Conservation (phyloP, 2,797 vertebrate species). For the Mallotus villosus region DNA sequence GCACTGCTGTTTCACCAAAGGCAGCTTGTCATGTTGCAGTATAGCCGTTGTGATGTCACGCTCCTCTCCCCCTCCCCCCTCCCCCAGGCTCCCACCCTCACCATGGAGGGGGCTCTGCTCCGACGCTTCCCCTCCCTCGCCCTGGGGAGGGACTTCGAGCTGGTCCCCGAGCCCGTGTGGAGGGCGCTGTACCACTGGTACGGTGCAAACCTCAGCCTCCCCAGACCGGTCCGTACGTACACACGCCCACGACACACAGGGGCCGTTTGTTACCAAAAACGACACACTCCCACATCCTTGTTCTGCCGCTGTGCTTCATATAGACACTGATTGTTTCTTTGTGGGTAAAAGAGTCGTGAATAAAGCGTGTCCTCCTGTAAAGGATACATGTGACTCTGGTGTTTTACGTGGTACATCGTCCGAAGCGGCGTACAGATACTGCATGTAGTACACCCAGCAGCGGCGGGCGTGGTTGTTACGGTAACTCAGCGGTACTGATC, state of each 20-base stretch:
- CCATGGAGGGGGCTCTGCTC: constrained; percentile 84
- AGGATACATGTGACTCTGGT: no score
- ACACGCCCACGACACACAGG: background rate
- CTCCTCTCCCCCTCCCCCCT: background rate
- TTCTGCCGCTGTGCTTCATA: no score
- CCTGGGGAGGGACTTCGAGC: constrained; percentile 81
- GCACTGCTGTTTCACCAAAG: background rate
- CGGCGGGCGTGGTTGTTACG: background rate
- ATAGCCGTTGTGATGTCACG: background rate
- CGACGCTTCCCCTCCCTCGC: constrained; percentile 77
- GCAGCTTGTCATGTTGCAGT: background rate
- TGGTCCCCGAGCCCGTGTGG: constrained; percentile 88
- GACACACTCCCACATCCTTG: no score
- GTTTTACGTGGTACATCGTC: no score
- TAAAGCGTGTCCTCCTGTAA: no score
- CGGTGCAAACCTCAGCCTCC: constrained; percentile 85
- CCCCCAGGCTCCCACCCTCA: constrained; percentile 81
- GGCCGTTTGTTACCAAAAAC: background rate
- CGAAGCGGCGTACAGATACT: no score
- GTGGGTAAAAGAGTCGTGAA: no score
- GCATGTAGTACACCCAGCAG: no score
- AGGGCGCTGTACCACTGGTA: constrained; percentile 91
- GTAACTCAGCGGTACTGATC: background rate
- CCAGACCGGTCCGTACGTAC: constrained; percentile 87
- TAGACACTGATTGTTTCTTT: no score